These are phyloP conservation scores for Arrhopalites spinosus DNA, from an alignment of 2,888 invertebrate genomes.

Conservation along the genomic window DNA sequence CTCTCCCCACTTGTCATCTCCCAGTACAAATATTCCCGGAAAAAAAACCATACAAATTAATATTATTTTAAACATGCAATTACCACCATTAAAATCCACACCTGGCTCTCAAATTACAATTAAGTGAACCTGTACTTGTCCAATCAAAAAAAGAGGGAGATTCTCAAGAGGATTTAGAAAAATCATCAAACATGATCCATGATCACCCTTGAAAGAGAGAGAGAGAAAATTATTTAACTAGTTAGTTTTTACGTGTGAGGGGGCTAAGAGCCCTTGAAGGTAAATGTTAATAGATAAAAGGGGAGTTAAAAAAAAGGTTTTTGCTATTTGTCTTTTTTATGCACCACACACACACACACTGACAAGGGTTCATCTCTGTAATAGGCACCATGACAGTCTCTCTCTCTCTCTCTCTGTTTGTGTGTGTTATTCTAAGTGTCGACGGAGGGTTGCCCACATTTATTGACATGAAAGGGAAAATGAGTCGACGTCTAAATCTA, in stretches of 20 bases:
- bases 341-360: neutral
- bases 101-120: neutral
- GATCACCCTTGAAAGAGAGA: neutral
- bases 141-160: too few relatives aligned
- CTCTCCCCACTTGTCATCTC: neutral
- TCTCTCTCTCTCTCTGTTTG: too few relatives aligned
- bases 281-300: neutral
- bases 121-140: too few relatives aligned
- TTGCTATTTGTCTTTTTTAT: conserved; percentile 7
- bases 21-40: neutral
- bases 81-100: neutral
- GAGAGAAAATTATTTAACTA: too few relatives aligned
- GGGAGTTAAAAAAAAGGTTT: neutral
- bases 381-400: too few relatives aligned
- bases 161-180: too few relatives aligned
- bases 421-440: too few relatives aligned
- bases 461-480: too few relatives aligned
- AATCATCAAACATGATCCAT: neutral
- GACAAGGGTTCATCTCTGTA: too few relatives aligned
- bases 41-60: neutral
- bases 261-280: neutral
- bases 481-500: too few relatives aligned
- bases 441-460: too few relatives aligned
- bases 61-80: neutral
- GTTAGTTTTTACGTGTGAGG: too few relatives aligned